phyloP scores from a whole-genome alignment of 1,140 invertebrate species.

The Drosophila pseudoananassae region DNA sequence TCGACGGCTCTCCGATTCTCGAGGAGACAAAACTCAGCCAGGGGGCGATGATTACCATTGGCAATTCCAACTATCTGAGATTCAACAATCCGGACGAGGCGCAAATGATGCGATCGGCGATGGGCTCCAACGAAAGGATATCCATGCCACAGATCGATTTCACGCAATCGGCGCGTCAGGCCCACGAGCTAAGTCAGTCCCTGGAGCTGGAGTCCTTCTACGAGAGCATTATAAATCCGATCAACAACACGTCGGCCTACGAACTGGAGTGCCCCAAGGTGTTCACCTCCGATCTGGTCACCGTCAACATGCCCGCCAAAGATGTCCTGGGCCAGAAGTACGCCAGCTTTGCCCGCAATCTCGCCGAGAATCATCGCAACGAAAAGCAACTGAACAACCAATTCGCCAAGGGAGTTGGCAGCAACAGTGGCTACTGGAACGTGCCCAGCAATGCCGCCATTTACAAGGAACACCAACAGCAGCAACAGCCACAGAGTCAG shows the following conservation, averaged over 20 bases:
- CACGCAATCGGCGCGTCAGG: constrained; percentile 56
- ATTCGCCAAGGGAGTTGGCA: constrained; percentile 56
- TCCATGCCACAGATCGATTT: constrained; percentile 88
- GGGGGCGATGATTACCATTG: constrained; percentile 94
- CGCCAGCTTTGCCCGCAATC: constrained; percentile 85
- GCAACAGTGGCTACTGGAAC: constrained; percentile 64
- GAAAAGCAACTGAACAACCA: constrained; percentile 79
- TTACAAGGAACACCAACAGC: constrained; percentile 55
- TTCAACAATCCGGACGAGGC: constrained; percentile 96
- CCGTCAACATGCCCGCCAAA: constrained; percentile 91
- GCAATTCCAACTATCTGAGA: constrained; percentile 93
- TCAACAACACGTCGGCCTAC: constrained; percentile 51
- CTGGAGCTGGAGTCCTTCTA: constrained; percentile 72
- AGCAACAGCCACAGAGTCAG: constrained; percentile 33
- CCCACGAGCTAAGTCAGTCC: constrained; percentile 40
- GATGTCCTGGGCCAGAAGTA: constrained; percentile 88
- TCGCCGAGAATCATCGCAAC: constrained; percentile 79
- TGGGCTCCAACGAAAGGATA: constrained; percentile 86
- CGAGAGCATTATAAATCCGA: constrained; percentile 71
- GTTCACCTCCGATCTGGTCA: constrained; percentile 90
- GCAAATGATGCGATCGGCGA: constrained; percentile 88
- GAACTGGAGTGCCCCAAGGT: constrained; percentile 89
- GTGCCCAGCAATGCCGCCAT: constrained; percentile 64
- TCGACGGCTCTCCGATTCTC: constrained; percentile 70
- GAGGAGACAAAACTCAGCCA: constrained; percentile 81